A percentile compares a stretch with the other conserved stretches of the same genome.
Conservation (phyloP, 2,113 vertebrate genomes). For the Oenanthe melanoleuca region DNA sequence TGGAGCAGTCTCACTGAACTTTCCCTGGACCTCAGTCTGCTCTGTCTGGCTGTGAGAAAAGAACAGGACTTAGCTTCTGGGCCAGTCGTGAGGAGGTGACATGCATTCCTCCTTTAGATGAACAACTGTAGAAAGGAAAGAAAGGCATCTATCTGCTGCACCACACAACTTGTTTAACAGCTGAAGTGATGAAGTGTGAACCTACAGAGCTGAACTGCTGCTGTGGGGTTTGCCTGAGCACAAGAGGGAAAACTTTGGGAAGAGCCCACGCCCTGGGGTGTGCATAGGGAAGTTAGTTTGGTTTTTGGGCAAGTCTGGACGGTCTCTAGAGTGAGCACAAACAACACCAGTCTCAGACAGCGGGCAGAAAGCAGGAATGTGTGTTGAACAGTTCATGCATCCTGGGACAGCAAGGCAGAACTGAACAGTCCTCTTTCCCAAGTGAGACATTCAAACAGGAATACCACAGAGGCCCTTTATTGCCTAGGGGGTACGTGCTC, state of each 20-base stretch:
- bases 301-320: neutral
- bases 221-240: neutral
- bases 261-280: neutral
- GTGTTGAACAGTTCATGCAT: neutral
- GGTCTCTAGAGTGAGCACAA: neutral
- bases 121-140: neutral
- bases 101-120: neutral
- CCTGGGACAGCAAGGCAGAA: neutral
- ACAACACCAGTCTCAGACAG: neutral
- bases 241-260: neutral
- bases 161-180: neutral
- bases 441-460: neutral
- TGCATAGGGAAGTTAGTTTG: neutral
- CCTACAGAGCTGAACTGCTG: neutral
- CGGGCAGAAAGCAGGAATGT: neutral
- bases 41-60: neutral
- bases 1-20: neutral
- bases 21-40: neutral
- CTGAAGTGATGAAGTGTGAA: neutral
- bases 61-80: neutral
- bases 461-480: neutral
- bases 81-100: neutral
- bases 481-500: fast-evolving
- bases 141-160: neutral
- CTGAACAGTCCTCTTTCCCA: neutral